A percentile compares a stretch with the other conserved stretches of the same genome.
Evolutionary conservation across 2,113 vertebrate species (phyloP).

Genomic region (Solenodon paradoxus): DNA sequence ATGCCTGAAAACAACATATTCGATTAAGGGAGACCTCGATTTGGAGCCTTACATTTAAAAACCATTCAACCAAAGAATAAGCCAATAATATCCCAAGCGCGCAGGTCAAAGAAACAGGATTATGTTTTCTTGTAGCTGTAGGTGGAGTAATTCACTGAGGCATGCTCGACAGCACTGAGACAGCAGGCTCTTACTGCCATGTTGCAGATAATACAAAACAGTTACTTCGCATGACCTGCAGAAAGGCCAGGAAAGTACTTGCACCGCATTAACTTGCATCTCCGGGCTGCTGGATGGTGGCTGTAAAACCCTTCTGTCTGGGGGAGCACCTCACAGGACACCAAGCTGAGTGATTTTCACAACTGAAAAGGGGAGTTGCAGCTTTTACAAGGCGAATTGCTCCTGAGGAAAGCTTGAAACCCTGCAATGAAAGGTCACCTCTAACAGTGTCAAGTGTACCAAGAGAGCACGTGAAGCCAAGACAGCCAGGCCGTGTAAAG

Average conservation of each 20-base stretch:
- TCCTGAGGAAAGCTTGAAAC: slow-evolving; percentile 47
- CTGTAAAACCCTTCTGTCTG: slow-evolving; percentile 68
- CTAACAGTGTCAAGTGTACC: slow-evolving; percentile 52
- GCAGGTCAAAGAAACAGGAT: not conserved
- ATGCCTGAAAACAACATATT: not conserved
- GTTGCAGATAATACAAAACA: slow-evolving; percentile 56
- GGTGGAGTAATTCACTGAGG: not conserved
- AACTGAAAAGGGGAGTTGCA: slow-evolving; percentile 62
- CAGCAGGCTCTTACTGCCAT: slow-evolving; percentile 25
- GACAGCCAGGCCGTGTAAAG: not conserved
- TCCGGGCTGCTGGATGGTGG: slow-evolving; percentile 11
- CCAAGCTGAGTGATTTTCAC: slow-evolving; percentile 36
- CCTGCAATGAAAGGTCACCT: not conserved
- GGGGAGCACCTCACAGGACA: slow-evolving; percentile 59
- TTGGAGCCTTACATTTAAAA: not conserved
- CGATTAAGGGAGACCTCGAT: not conserved
- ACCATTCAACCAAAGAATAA: not conserved
- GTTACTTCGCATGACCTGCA: slow-evolving; percentile 39
- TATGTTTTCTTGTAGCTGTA: slow-evolving; percentile 18
- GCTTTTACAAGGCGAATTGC: slow-evolving; percentile 61
- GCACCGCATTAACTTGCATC: slow-evolving; percentile 21
- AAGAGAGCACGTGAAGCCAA: slow-evolving; percentile 2
- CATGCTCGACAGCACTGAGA: slow-evolving; percentile 41
- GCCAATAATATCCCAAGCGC: not conserved
- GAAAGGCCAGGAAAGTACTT: slow-evolving; percentile 16